Evolutionary conservation across 2,113 vertebrate species (phyloP).

Genomic region (Ptilorrhoa leucosticta): DNA sequence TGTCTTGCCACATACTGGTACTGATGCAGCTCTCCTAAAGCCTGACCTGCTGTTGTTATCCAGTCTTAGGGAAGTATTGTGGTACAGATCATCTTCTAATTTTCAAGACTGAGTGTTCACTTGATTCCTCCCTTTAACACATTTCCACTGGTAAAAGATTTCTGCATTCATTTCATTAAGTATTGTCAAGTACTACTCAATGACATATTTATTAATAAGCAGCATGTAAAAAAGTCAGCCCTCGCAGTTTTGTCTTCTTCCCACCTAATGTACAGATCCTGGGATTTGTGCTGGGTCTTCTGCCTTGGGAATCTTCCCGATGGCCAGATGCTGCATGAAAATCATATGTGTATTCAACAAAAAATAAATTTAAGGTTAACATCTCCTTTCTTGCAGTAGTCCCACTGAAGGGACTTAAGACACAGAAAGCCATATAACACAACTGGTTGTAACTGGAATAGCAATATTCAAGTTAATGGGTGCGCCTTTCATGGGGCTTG

Average conservation of each 20-base stretch:
- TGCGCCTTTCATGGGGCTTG: rapidly evolving
- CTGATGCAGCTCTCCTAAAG: neutral
- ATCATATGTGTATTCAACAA: neutral
- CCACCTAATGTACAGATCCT: neutral
- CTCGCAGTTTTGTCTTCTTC: neutral
- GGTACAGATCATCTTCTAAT: neutral
- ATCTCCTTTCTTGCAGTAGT: neutral
- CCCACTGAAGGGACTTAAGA: neutral
- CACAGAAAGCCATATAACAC: neutral
- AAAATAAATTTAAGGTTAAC: neutral
- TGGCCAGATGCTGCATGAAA: neutral
- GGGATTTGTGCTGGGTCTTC: neutral
- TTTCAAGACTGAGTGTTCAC: neutral
- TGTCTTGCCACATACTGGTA: neutral
- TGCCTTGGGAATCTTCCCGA: neutral
- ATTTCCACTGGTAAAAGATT: neutral
- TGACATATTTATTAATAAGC: neutral
- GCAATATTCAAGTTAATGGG: neutral
- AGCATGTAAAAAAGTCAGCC: neutral
- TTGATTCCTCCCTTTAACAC: neutral
- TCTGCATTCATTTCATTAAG: neutral
- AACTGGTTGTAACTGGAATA: neutral
- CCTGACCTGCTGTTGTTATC: neutral
- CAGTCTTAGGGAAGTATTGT: neutral
- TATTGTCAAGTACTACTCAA: neutral